These are phyloP conservation scores for Diabrotica undecimpunctata DNA, from an alignment of 1,140 invertebrate genomes.

Conservation along the genomic window DNA sequence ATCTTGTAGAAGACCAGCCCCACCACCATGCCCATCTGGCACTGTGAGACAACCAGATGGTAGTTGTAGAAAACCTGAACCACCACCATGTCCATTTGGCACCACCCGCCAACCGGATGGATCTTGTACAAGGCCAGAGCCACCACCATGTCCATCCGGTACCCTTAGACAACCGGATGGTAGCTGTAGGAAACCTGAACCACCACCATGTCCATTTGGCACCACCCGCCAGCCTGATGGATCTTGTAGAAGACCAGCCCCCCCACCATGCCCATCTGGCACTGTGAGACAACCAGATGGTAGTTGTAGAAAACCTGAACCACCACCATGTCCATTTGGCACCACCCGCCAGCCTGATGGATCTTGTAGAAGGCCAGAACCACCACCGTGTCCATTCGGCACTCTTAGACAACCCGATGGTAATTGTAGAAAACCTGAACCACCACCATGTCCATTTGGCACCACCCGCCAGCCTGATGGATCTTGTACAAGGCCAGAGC, in stretches of 20 bases:
- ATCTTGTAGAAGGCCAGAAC: constrained; percentile 3
- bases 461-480: constrained; percentile 4
- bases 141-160: constrained; percentile 18
- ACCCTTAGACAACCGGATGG: constrained; percentile 20
- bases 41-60: constrained; percentile 23
- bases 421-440: background rate
- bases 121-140: background rate
- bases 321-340: constrained; percentile 12
- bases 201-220: background rate
- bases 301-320: background rate
- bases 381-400: constrained; percentile 19
- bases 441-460: constrained; percentile 11
- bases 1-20: constrained; percentile 4
- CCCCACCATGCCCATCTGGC: constrained; percentile 14
- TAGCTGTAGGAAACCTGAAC: background rate
- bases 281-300: constrained; percentile 6
- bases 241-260: background rate
- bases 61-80: constrained; percentile 6
- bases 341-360: constrained; percentile 15
- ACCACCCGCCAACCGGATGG: background rate
- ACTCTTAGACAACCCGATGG: constrained; percentile 23
- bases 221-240: background rate
- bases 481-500: background rate
- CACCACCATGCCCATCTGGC: constrained; percentile 25
- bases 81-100: constrained; percentile 21